Base-by-base conservation (phyloP, 1,140 invertebrate species). In the Matsumurasca onukii region DNA sequence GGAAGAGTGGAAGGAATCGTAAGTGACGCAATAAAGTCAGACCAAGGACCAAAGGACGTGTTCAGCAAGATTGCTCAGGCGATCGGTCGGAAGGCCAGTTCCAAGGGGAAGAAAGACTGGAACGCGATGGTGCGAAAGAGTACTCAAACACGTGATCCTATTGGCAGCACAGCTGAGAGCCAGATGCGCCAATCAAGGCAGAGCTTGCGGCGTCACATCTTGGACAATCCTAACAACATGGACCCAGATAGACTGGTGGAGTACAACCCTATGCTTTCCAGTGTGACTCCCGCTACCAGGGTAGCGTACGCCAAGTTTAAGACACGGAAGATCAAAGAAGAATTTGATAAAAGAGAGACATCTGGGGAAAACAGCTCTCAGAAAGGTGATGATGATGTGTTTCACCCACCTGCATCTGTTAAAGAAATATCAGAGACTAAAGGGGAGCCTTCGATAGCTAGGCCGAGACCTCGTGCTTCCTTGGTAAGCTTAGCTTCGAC, bases 231-330 rank as follows among this genome's bases (percentile, higher is more conserved):
- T 2, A 80, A 86, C 69, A 81, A 78, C 0, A 83, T 91, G 71
- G 88, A 91, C 78, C 85, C 88, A 0, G 82, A 89, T 31, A 86
- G 87, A 73, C 75, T 91, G 27, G 77, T 92, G 70, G 89, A 91
- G 76, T 93, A 89, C 76, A 94, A 93, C 83, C 92, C 92, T 0
- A 90, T 89, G 75, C 78, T 93, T 39, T 85, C 86, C 3, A 85
- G 85, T 5, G 86, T 92, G 0, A 86, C 90, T 0, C 87, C 89
- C 2, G 86, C 86, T 0, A 91, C 91, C 0, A 82, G 91, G 73
- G 85, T 93, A 20, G 92, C 92, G 1, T 93, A 93, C 73, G 91
- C 91, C 30, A 93, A 93, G 77, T 94, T 94, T 75, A 93, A 93
- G 86, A 85, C 88, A 45, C 87, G 82, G 63, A 86, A 87, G 72